Percentiles rank a stretch among this genome's conserved stretches.
phyloP scores from a whole-genome alignment of 2,888 invertebrate species.

The Bruchidius siliquastri region DNA sequence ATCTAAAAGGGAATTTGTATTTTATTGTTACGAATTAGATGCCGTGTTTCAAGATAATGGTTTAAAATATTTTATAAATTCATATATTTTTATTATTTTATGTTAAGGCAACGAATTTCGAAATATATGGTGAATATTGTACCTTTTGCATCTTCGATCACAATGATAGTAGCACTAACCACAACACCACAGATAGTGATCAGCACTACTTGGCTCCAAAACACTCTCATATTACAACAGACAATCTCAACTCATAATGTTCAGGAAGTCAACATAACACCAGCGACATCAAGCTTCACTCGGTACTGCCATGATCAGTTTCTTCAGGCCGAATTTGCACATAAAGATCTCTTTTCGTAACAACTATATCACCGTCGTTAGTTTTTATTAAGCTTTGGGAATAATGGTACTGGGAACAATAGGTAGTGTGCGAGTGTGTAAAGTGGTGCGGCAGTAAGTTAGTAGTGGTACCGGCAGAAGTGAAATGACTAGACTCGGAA shows the following conservation, averaged over 20 bases:
- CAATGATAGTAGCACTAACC: conserved; percentile 29
- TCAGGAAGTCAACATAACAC: background rate
- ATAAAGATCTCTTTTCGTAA: background rate
- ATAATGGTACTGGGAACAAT: background rate
- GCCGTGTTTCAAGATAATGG: too few relatives aligned
- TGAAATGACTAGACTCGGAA: background rate
- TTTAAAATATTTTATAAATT: too few relatives aligned
- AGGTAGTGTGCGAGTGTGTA: background rate
- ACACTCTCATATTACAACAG: background rate
- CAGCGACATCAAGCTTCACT: background rate
- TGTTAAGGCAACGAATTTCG: too few relatives aligned
- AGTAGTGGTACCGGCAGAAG: background rate
- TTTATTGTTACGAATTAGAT: too few relatives aligned
- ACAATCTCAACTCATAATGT: background rate
- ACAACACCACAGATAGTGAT: conserved; percentile 4
- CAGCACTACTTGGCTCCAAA: background rate
- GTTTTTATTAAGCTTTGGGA: background rate
- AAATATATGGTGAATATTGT: conserved; percentile 2
- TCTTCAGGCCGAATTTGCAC: background rate
- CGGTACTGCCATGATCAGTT: background rate
- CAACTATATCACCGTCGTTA: background rate
- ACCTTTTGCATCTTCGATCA: conserved; percentile 41
- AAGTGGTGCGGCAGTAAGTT: background rate
- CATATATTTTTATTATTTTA: too few relatives aligned
- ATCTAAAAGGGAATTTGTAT: too few relatives aligned